A percentile compares a stretch with the other conserved stretches of the same genome.
phyloP scores from a whole-genome alignment of 2,113 vertebrate genomes.

The Atrichornis clamosus region DNA sequence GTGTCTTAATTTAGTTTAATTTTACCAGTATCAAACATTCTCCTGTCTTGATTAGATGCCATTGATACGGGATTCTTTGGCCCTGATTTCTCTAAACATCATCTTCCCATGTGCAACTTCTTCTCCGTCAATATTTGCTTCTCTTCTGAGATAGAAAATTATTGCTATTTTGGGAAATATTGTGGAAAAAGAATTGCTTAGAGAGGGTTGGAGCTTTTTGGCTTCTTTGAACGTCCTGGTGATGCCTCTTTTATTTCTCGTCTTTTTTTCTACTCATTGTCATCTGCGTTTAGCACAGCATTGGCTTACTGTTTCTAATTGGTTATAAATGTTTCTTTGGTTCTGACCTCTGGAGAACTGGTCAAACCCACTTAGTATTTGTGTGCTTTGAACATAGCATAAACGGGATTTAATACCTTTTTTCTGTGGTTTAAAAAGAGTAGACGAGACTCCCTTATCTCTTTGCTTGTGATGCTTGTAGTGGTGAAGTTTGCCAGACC shows the following conservation, averaged over 20 bases:
- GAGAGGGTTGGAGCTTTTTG: not conserved
- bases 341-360: not conserved
- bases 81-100: not conserved
- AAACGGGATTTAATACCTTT: not conserved
- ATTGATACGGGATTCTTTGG: not conserved
- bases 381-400: not conserved
- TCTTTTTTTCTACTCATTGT: not conserved
- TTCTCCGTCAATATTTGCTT: not conserved
- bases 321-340: not conserved
- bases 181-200: not conserved
- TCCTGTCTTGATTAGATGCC: not conserved
- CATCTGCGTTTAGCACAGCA: not conserved
- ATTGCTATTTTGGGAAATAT: not conserved
- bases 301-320: not conserved
- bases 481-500: conserved; percentile 55
- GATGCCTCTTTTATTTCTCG: not conserved
- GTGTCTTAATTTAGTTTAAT: not conserved
- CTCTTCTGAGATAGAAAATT: not conserved
- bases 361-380: not conserved
- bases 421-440: not conserved
- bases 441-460: not conserved
- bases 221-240: not conserved
- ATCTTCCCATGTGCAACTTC: not conserved
- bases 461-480: not conserved
- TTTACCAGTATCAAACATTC: not conserved